These are phyloP conservation scores for Lithophane ornitopus DNA, from an alignment of 2,888 invertebrate species.

Conservation along the genomic window DNA sequence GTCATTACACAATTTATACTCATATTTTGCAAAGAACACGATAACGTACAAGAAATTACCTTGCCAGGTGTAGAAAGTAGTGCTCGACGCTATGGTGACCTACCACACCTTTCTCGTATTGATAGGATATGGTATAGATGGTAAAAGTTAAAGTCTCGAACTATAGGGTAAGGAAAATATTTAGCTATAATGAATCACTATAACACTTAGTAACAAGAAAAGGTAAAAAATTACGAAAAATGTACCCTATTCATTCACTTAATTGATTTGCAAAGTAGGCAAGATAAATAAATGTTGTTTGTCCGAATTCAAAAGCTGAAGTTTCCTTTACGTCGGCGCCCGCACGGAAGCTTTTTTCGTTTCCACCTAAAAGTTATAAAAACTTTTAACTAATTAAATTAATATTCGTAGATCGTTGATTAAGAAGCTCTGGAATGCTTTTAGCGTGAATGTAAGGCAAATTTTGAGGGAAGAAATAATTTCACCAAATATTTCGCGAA, in stretches of 20 bases:
- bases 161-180: too few relatives aligned
- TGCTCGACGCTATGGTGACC: too few relatives aligned
- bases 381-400: constrained; percentile 87
- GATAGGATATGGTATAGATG: too few relatives aligned
- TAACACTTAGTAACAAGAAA: too few relatives aligned
- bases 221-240: constrained; percentile 20
- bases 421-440: constrained; percentile 86
- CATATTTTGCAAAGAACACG: constrained; percentile 69
- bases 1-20: constrained; percentile 73
- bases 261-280: constrained; percentile 76
- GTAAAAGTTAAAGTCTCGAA: too few relatives aligned
- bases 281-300: constrained; percentile 67
- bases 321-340: constrained; percentile 71
- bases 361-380: constrained; percentile 82
- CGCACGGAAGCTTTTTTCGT: constrained; percentile 74
- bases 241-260: constrained; percentile 61
- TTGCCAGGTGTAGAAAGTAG: constrained; percentile 6
- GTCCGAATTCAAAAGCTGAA: constrained; percentile 74
- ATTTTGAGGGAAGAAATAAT: constrained; percentile 79
- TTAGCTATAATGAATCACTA: too few relatives aligned
- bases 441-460: constrained; percentile 82
- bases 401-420: constrained; percentile 87
- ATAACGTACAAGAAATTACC: constrained; percentile 65
- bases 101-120: too few relatives aligned
- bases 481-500: constrained; percentile 77